phyloP scores from a whole-genome alignment of 2,797 vertebrate genomes.

The Sebastes aleutianus region DNA sequence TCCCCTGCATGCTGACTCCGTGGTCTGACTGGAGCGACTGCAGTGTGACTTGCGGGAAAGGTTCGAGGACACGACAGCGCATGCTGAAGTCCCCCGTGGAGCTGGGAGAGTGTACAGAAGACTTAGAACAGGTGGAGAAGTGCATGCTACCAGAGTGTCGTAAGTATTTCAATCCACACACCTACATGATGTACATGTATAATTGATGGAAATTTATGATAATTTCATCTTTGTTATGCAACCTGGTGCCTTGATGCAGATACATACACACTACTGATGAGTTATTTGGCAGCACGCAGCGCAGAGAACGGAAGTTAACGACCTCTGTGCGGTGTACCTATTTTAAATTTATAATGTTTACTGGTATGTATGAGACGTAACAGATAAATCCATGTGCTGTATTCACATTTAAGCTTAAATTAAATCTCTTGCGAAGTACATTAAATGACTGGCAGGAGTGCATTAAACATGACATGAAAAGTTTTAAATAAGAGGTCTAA shows the following conservation, averaged over 20 bases:
- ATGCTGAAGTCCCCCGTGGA: slow-evolving; percentile 95
- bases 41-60: slow-evolving; percentile 96
- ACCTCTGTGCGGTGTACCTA: background rate
- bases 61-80: slow-evolving; percentile 89
- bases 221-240: background rate
- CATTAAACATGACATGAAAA: background rate
- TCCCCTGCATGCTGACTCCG: slow-evolving; percentile 93
- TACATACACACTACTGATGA: background rate
- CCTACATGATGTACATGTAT: background rate
- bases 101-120: slow-evolving; percentile 95
- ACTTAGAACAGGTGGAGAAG: slow-evolving; percentile 97
- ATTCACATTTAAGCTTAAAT: background rate
- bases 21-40: slow-evolving; percentile 99
- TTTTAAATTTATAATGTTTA: background rate
- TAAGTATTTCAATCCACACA: slow-evolving; percentile 78
- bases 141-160: slow-evolving; percentile 99
- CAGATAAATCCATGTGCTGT: background rate
- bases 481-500: background rate
- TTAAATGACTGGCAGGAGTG: background rate
- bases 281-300: background rate
- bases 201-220: slow-evolving; percentile 10
- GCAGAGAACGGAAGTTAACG: background rate
- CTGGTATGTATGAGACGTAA: background rate
- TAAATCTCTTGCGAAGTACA: background rate
- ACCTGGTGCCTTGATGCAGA: background rate